Percentiles rank a stretch among this genome's conserved stretches.
Conservation (phyloP, 2,888 invertebrate species). For the Globia sparganii region DNA sequence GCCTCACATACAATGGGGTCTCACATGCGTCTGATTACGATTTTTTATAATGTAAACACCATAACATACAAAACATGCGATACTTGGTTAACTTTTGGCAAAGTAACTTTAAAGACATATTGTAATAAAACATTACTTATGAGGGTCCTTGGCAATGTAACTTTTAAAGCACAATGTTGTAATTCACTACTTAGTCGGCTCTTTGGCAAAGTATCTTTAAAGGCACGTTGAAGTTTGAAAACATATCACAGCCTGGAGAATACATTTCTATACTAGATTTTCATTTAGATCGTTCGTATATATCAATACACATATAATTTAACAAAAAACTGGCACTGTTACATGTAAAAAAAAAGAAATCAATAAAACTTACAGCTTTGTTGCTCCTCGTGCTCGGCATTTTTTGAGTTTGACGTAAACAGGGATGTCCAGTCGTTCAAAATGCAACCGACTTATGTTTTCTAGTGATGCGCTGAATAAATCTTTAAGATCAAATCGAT, state of each 20-base stretch:
- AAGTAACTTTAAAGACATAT: constrained; percentile 18
- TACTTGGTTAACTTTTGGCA: constrained; percentile 15
- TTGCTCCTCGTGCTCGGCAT: constrained; percentile 19
- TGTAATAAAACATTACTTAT: constrained; percentile 17
- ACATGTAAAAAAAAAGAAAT: constrained; percentile 20
- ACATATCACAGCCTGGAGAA: constrained; percentile 19
- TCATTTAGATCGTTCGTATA: constrained; percentile 22
- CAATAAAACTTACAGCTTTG: constrained; percentile 27
- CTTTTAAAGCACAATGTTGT: constrained; percentile 13
- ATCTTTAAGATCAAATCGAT: too few species aligned
- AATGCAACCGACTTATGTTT: too few species aligned
- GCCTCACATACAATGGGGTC: constrained; percentile 23
- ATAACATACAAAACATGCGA: constrained; percentile 11
- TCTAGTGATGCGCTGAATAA: too few species aligned
- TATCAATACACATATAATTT: constrained; percentile 15
- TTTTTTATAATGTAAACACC: constrained; percentile 26
- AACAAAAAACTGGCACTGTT: constrained; percentile 21
- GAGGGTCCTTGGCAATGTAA: constrained; percentile 18
- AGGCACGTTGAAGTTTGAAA: constrained; percentile 18
- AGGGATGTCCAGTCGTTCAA: too few species aligned
- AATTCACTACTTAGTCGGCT: constrained; percentile 20
- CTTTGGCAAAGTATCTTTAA: constrained; percentile 23
- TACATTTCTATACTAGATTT: constrained; percentile 26
- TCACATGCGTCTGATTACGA: constrained; percentile 18
- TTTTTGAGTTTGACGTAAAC: constrained; percentile 6